Conservation (phyloP, 2,888 invertebrate genomes). For the Hirtodrosophila duncani region DNA sequence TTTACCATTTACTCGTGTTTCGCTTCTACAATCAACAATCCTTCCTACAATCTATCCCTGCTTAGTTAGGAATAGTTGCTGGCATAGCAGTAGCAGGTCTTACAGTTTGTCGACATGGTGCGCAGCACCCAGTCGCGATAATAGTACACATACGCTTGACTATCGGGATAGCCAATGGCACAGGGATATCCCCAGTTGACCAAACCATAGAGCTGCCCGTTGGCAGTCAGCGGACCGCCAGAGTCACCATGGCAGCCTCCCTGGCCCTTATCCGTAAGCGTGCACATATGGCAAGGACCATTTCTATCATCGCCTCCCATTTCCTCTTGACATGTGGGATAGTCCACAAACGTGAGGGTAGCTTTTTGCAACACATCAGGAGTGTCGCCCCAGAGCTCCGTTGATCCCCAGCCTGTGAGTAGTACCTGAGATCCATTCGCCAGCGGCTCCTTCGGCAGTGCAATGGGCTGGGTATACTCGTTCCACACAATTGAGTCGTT, state of each 20-base stretch:
- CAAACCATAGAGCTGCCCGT: slow-evolving; percentile 66
- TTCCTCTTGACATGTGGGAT: slow-evolving; percentile 77
- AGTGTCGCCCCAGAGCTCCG: slow-evolving; percentile 75
- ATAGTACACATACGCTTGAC: slow-evolving; percentile 57
- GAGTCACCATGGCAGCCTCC: slow-evolving; percentile 78
- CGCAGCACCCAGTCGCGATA: slow-evolving; percentile 70
- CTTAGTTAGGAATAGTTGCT: slow-evolving; percentile 55
- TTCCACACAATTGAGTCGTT: slow-evolving; percentile 80
- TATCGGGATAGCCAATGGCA: slow-evolving; percentile 72
- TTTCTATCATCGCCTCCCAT: slow-evolving; percentile 79
- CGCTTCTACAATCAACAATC: too few relatives aligned
- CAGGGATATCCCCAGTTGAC: slow-evolving; percentile 77
- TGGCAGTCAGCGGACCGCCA: slow-evolving; percentile 69
- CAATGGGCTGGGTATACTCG: slow-evolving; percentile 80
- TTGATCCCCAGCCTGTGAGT: slow-evolving; percentile 83
- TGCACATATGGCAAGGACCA: slow-evolving; percentile 81
- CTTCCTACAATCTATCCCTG: too few relatives aligned
- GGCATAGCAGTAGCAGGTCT: slow-evolving; percentile 56
- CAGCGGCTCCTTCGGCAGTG: slow-evolving; percentile 80
- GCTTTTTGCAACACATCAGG: slow-evolving; percentile 81
- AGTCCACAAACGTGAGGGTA: slow-evolving; percentile 79
- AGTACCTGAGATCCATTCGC: slow-evolving; percentile 79
- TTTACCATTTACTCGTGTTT: background rate
- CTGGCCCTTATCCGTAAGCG: slow-evolving; percentile 79
- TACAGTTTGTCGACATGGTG: slow-evolving; percentile 36